Conservation (phyloP, 2,113 vertebrate species). For the Sturnira hondurensis region DNA sequence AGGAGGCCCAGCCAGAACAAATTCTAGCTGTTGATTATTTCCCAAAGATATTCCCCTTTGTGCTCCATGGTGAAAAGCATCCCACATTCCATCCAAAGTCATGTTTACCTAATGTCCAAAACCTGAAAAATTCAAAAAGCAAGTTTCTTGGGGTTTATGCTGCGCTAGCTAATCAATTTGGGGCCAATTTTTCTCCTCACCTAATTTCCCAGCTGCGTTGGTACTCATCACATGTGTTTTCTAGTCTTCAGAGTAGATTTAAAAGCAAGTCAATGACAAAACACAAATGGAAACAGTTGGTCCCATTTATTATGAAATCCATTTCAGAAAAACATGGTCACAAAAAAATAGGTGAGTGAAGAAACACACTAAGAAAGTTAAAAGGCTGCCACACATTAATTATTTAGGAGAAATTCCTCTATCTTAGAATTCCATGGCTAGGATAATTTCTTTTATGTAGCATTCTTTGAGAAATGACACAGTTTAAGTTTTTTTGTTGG, state of each 20-base stretch:
- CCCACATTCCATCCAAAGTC: not conserved
- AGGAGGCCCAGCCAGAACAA: slow-evolving; percentile 4
- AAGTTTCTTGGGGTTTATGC: not conserved
- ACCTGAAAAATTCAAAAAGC: not conserved
- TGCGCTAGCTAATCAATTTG: not conserved
- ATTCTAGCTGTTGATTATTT: slow-evolving; percentile 15
- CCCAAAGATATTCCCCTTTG: not conserved
- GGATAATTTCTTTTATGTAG: not conserved
- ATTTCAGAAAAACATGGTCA: not conserved
- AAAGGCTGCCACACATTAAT: rapidly evolving
- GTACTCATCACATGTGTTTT: not conserved
- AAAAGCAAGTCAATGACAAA: not conserved
- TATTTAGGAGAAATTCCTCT: not conserved
- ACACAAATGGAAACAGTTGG: not conserved
- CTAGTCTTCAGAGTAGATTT: not conserved
- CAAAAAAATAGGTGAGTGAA: not conserved
- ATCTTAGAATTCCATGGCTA: not conserved
- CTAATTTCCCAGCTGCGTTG: not conserved
- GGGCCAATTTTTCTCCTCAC: not conserved
- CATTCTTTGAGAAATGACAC: not conserved
- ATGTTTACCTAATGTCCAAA: not conserved
- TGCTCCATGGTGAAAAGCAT: not conserved
- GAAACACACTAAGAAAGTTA: not conserved
- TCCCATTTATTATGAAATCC: not conserved
- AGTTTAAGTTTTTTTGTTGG: not conserved